A percentile compares a stretch with the other conserved stretches of the same genome.
Conservation (phyloP, 2,888 invertebrate genomes). For the Diplazon laetatorius region DNA sequence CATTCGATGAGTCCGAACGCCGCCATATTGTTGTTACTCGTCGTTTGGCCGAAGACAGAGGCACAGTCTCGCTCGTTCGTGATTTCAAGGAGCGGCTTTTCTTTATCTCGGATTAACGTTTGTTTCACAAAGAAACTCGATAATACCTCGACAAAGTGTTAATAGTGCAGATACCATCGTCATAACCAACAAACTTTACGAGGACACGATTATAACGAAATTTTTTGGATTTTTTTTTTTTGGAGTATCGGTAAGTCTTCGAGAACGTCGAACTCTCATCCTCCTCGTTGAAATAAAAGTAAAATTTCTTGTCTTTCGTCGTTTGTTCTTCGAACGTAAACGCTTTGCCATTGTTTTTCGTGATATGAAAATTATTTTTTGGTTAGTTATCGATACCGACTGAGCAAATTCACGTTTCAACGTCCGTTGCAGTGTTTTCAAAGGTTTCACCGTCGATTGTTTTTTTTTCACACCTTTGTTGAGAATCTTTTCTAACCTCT, state of each 20-base stretch:
- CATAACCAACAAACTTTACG: neutral
- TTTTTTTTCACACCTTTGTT: neutral
- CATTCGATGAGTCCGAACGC: constrained; percentile 2
- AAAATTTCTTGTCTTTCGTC: neutral
- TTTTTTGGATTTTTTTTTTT: constrained; percentile 4
- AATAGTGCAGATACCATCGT: too few relatives aligned
- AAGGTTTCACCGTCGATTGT: neutral
- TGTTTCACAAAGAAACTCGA: neutral
- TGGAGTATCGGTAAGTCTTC: constrained; percentile 19
- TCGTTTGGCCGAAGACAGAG: constrained; percentile 22
- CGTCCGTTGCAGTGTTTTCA: neutral
- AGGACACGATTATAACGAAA: constrained; percentile 3
- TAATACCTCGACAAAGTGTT: neutral
- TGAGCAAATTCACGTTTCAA: neutral
- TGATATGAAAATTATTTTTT: neutral
- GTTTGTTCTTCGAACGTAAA: neutral
- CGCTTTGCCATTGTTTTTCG: neutral
- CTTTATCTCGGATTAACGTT: constrained; percentile 29
- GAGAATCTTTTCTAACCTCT: neutral
- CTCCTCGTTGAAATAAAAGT: neutral
- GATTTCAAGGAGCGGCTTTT: constrained; percentile 58
- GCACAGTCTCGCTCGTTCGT: constrained; percentile 43
- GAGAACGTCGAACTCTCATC: constrained; percentile 14
- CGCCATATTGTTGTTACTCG: constrained; percentile 63
- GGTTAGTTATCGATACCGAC: neutral